Evolutionary conservation across 2,797 vertebrate genomes (phyloP), one percentile per base, ranked within the genome.

Genomic region (Scolopax bukidnonensis): DNA sequence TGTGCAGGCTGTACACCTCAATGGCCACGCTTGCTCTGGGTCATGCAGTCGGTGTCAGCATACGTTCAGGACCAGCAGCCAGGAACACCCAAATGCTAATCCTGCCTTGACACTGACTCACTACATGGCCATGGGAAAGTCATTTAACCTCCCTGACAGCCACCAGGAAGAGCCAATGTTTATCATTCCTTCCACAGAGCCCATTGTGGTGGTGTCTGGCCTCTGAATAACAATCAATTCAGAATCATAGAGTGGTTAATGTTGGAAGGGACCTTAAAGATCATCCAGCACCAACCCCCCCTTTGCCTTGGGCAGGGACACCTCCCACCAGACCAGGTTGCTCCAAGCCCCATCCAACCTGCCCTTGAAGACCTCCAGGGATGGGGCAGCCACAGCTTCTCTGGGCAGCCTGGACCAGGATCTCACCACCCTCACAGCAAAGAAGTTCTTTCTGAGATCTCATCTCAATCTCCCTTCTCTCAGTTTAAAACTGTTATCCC

Each of bases 91-190:
- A 68, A 84, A 75, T 92, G 93, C 93, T 92, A 90, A 96, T 95
- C 90, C 95, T 15, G 60, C 93, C 78, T 75, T 8, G 8, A 85
- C 93, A 90, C 84, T 54, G 92, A 95, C 76, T 19, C 88, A 51
- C 56, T 63, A 71, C 71, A 65, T 0, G n/a, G 86, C 93, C 74
- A 24, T 95, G 96, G 96, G 96, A 97, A 95, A 92, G 91, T n/a
- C 96, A n/a, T 50, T 68, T 79, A 85, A 73, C 91, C 79, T 94
- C 79, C 73, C 91, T 73, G 91, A 84, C 91, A 71, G 90, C 48
- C 81, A 11, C 51, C 30, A 63, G 59, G 86, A 95, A 90, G 71
- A 79, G 84, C 67, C 94, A 74, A 13, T 93, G 86, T 93, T 97
- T 90, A 71, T 53, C 78, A 90, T 94, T 96, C 89, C 77, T 80